Evolutionary conservation across 2,797 vertebrate genomes (phyloP).

Genomic region (Phalloptychus januarius): DNA sequence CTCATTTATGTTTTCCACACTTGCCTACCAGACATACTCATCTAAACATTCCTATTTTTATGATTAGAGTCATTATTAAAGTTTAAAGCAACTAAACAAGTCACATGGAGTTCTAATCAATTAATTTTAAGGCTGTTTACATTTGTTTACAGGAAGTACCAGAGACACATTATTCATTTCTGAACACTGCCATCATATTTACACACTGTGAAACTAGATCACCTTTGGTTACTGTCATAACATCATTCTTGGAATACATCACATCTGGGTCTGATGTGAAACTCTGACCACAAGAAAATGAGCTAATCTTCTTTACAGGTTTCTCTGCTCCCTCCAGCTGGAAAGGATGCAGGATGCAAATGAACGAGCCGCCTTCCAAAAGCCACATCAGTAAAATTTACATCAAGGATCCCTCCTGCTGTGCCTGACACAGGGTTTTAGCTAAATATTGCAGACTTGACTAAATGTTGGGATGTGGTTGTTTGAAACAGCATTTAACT

Average conservation of each 20-base stretch:
- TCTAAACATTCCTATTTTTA: not conserved
- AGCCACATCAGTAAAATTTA: constrained; percentile 48
- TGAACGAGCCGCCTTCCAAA: constrained; percentile 44
- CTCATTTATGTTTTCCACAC: not conserved
- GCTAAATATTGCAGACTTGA: constrained; percentile 24
- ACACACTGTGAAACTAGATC: not conserved
- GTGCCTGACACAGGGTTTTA: constrained; percentile 48
- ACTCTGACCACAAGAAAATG: constrained; percentile 6
- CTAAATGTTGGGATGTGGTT: constrained; percentile 26
- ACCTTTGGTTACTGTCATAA: not conserved
- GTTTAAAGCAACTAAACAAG: not conserved
- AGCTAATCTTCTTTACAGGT: constrained; percentile 4
- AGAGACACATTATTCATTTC: not conserved
- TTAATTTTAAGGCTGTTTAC: not conserved
- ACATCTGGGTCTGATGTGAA: constrained; percentile 8
- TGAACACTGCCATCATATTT: not conserved
- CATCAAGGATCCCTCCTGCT: constrained; percentile 8
- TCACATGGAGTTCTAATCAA: too few species aligned
- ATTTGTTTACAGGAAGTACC: not conserved
- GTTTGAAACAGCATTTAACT: constrained; percentile 45
- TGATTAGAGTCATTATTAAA: not conserved
- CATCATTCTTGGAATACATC: not conserved
- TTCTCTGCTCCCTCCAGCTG: constrained; percentile 35
- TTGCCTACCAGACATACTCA: not conserved
- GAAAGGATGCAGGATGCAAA: constrained; percentile 61